Evolutionary conservation across 2,797 vertebrate species (phyloP), one percentile per base, ranked within the genome.

Genomic region (Centroberyx gerrardi): DNA sequence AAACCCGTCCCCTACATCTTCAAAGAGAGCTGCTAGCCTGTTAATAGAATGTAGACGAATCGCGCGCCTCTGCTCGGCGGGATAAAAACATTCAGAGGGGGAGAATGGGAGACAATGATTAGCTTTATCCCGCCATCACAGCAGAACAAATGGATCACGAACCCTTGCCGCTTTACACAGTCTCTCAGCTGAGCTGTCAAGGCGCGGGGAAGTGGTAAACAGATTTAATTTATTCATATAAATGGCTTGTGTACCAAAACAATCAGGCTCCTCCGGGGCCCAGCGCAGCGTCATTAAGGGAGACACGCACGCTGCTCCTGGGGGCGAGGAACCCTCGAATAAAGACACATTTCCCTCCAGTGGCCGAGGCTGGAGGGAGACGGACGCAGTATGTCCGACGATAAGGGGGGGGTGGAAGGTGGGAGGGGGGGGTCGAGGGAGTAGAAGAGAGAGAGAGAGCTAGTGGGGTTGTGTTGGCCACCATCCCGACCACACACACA

Each of bases 81-180:
- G 87, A 89, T 80, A 63, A 86, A 88, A 86, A 84, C 76, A 68
- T 78, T 83, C 58, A 62, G 80, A 80, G 84, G 77, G 76, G 58
- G 85, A 77, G 79, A 81, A 27, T 74, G 71, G 81, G 72, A 90
- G 88, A 88, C 89, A 88, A 91, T 85, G 85, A 93, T 92, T 85
- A 88, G 88, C 92, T 93, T 91, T 83, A 91, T 91, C 87, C 87
- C 86, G 18, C 88, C 91, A 88, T 89, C 88, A 65, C 83, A 78
- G 90, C 90, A 92, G 84, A 91, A 90, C 90, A 88, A 91, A 91
- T 91, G 90, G 89, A 92, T 90, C 91, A 87, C 42, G 48, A 89
- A 84, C 80, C 80, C 84, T 80, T 44, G 58, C 76, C 28, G 73
- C 87, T 87, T 88, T 85, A 83, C 83, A 77, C 85, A 64, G 82